A percentile compares a stretch with the other conserved stretches of the same genome.
phyloP scores from a whole-genome alignment of 2,113 vertebrate genomes.

The Stictonetta naevosa region DNA sequence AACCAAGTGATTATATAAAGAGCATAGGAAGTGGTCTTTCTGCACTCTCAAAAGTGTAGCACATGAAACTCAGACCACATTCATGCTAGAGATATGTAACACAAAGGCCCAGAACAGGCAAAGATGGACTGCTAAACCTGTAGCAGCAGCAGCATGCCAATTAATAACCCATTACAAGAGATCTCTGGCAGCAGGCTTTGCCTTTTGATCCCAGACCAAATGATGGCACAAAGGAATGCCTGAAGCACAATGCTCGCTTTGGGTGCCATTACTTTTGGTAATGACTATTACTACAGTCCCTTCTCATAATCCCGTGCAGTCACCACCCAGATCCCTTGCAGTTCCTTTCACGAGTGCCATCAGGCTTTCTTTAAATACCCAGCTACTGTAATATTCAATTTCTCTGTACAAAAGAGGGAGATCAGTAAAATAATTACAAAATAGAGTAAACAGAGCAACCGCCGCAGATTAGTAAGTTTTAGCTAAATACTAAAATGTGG shows the following conservation, averaged over 20 bases:
- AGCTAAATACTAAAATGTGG: neutral
- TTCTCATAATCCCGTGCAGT: neutral
- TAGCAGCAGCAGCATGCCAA: neutral
- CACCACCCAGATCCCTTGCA: neutral
- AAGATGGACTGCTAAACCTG: neutral
- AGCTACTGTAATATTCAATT: neutral
- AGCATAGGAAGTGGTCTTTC: neutral
- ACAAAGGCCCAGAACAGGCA: neutral
- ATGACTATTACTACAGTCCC: neutral
- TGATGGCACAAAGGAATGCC: too few species aligned
- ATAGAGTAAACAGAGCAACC: neutral
- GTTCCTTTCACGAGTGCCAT: neutral
- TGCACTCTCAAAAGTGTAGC: neutral
- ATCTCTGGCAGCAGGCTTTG: neutral
- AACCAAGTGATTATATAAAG: neutral
- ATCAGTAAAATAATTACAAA: conserved; percentile 40
- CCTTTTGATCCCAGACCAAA: neutral
- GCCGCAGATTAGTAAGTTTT: neutral
- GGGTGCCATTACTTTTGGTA: too few species aligned
- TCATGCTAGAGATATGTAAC: neutral
- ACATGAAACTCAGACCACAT: accelerated
- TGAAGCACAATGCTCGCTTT: too few species aligned
- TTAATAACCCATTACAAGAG: neutral
- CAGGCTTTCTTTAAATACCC: neutral
- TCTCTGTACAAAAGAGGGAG: neutral